phyloP scores from a whole-genome alignment of 2,888 invertebrate genomes.

The Lasioglossum marginatum region DNA sequence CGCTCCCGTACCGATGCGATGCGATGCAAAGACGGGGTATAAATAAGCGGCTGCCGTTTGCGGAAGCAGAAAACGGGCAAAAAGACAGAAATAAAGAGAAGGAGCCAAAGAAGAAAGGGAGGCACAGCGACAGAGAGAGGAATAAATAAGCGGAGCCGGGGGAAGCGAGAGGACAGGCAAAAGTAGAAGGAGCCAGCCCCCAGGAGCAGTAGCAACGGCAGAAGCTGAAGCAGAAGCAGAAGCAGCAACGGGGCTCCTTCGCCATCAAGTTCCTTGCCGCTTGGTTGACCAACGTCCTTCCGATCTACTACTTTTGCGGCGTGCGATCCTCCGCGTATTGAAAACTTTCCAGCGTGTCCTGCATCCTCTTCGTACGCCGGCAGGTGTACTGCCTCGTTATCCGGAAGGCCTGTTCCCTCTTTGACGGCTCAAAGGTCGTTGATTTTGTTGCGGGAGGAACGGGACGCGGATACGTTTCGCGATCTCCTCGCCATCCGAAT shows the following conservation, averaged over 20 bases:
- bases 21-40: conserved; percentile 84
- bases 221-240: conserved; percentile 51
- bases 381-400: conserved; percentile 73
- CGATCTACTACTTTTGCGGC: conserved; percentile 75
- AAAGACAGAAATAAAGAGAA: conserved; percentile 81
- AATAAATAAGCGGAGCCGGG: conserved; percentile 80
- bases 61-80: conserved; percentile 84
- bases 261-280: conserved; percentile 61
- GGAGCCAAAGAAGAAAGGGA: conserved; percentile 76
- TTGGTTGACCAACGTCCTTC: conserved; percentile 66
- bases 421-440: conserved; percentile 50
- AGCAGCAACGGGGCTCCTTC: conserved; percentile 46
- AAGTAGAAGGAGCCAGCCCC: conserved; percentile 52
- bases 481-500: conserved; percentile 23
- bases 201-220: conserved; percentile 42
- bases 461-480: conserved; percentile 29
- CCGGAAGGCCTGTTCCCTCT: conserved; percentile 57
- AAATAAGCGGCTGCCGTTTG: conserved; percentile 85
- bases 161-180: conserved; percentile 72
- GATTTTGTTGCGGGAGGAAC: conserved; percentile 54
- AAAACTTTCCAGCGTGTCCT: conserved; percentile 70
- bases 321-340: conserved; percentile 75
- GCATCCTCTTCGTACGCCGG: conserved; percentile 63
- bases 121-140: conserved; percentile 79
- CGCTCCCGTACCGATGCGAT: conserved; percentile 78